Evolutionary conservation across 1,140 invertebrate species (phyloP), one percentile per base, ranked within the genome.

Genomic region (Drosophila dunni): DNA sequence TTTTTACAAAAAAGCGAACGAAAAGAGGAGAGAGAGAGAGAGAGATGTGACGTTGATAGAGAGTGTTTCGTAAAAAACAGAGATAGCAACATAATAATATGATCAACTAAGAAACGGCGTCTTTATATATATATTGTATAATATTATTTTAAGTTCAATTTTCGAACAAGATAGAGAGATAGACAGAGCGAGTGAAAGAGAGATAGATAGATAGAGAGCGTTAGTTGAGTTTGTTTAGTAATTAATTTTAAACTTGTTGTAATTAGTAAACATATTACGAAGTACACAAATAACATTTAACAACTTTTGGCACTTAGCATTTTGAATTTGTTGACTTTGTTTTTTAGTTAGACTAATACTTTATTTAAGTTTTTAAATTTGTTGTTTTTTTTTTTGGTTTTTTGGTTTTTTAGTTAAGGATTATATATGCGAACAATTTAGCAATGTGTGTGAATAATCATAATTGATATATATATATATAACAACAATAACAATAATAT

Each of bases 401-500:
- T 74, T 48, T 74, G 54, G 63, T 24, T 45, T 77, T 85, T 86
- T 73, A 76, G 53, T 86, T 84, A 77, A 75, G 83, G 68, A 79
- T 86, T 88, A 86, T 79, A 90, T 90, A 90, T 89, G 86, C 81
- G 84, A 89, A 89, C 84, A 85, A 85, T 90, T 90, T 90, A 89
- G 86, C 78, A 85, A 90, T 90, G 81, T 90, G 81, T 90, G 85
- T 85, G 81, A 90, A 66, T 89, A 90, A 85, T 89, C 85, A 83
- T 90, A 90, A 90, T 85, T 81, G 81, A 89, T 79, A 78, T 75
- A 85, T 89, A 90, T 89, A 90, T 89, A 90, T 80, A 84, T 90
- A 89, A 90, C 84, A 90, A 90, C 81, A 82, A 86, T 88, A 91
- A 90, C 82, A 90, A 84, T 89, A 89, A 89, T 89, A 89, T 88